Base-by-base conservation (phyloP, 2,113 vertebrate genomes). In the Ctenomys sociabilis region DNA sequence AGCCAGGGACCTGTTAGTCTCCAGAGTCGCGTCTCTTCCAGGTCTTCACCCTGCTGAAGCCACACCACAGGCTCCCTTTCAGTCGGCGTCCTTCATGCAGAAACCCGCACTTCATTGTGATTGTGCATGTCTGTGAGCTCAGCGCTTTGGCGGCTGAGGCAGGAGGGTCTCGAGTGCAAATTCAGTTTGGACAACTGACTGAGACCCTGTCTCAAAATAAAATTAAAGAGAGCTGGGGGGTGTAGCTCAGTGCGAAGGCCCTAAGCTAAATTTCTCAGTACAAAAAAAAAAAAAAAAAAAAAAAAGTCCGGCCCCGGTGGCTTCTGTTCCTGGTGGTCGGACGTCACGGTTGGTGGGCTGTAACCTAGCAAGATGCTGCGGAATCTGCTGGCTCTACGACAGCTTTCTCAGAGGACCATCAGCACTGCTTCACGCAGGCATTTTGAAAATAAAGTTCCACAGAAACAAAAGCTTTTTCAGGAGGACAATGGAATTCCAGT, bases 21-120 rank as follows among this genome's bases (percentile, higher is more conserved):
- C 88, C 28, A 12, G 1, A 7, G 64, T 45, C 37, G 2, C 2
- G 8, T 40, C 73, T 73, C 57, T 73, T 78, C 24, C 45, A 82
- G 72, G 10, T 17, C 45, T 28, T 49, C 37, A 1, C 0, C 5
- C 1, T 6, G 52, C 7, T 12, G 80, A 35, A n/a, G 24, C 32
- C 70, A 0, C 9, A 3, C 8, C 0, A 17, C 10, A 5, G 0
- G 3, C 0, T 1, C 30, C 64, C 73, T 64, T 57, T 45, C 54
- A 8, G 43, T 0, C 24, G 3, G 30, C 63, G 19, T 81, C 80
- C 45, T 61, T 63, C 77, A 17, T n/a, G 61, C 2, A 75, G 78
- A 7, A 19, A 30, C 0, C 1, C 2, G 21, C 12, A 8, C 16
- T 77, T 77, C 45, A 45, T 13, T 7, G 3, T 45, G 73, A 28